These are phyloP conservation scores for Todiramphus saurophagus DNA, from an alignment of 2,113 vertebrate species.

Conservation along the genomic window DNA sequence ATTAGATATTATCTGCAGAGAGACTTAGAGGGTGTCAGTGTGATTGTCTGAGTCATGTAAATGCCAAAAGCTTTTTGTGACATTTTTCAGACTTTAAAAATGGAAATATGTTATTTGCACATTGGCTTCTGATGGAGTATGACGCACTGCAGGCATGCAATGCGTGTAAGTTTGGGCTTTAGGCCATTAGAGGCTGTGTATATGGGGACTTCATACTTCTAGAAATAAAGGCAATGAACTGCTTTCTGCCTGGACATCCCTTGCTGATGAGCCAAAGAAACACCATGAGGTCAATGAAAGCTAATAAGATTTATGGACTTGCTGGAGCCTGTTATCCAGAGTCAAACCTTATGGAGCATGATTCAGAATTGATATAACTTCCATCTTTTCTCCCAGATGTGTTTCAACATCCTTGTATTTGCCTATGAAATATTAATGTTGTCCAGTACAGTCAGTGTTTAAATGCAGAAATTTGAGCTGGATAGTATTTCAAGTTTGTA, in stretches of 20 bases:
- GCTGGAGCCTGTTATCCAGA: constrained; percentile 27
- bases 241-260: not conserved
- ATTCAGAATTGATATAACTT: constrained; percentile 61
- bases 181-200: constrained; percentile 43
- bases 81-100: constrained; percentile 80
- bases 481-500: not conserved
- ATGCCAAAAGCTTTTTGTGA: constrained; percentile 81
- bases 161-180: constrained; percentile 49
- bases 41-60: constrained; percentile 75
- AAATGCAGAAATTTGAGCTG: not conserved
- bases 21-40: constrained; percentile 74
- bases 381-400: constrained; percentile 43
- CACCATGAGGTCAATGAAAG: constrained; percentile 35
- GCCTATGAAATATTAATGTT: not conserved
- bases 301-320: constrained; percentile 51
- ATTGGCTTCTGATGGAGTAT: constrained; percentile 72
- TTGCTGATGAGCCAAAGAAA: constrained; percentile 24
- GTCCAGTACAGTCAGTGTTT: not conserved
- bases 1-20: constrained; percentile 76
- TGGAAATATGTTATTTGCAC: constrained; percentile 80
- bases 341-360: constrained; percentile 14
- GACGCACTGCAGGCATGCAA: constrained; percentile 53
- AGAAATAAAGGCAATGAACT: not conserved
- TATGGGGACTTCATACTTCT: not conserved
- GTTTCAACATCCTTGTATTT: constrained; percentile 32